These are phyloP conservation scores for Tyto alba DNA, from an alignment of 2,113 vertebrate species.

Conservation along the genomic window DNA sequence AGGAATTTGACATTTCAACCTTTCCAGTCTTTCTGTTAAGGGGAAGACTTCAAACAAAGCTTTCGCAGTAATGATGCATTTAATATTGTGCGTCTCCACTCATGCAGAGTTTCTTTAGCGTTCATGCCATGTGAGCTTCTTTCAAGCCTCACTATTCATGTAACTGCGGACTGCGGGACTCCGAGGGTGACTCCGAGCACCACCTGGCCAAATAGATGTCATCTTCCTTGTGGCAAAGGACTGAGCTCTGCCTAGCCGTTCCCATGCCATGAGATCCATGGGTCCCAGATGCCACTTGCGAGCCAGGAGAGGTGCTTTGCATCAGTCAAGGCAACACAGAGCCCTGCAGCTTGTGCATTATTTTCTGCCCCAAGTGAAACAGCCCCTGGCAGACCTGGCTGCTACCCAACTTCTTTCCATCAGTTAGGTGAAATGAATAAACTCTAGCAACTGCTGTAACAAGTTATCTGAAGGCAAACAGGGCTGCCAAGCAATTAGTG, in stretches of 20 bases:
- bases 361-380: background rate
- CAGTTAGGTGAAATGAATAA: background rate
- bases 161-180: background rate
- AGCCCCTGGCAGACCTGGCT: background rate
- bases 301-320: background rate
- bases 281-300: background rate
- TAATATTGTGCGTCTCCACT: background rate
- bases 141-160: background rate
- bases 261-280: background rate
- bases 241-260: rapidly evolving
- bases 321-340: background rate
- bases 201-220: rapidly evolving
- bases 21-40: background rate
- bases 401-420: background rate
- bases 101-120: background rate
- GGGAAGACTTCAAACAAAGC: background rate
- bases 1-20: background rate
- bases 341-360: background rate
- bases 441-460: background rate
- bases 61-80: background rate
- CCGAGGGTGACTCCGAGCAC: background rate
- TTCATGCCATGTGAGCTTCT: background rate
- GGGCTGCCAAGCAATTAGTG: background rate
- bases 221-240: background rate
- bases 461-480: background rate